These are phyloP conservation scores for Caloenas nicobarica DNA, from an alignment of 2,113 vertebrate genomes.

Conservation along the genomic window DNA sequence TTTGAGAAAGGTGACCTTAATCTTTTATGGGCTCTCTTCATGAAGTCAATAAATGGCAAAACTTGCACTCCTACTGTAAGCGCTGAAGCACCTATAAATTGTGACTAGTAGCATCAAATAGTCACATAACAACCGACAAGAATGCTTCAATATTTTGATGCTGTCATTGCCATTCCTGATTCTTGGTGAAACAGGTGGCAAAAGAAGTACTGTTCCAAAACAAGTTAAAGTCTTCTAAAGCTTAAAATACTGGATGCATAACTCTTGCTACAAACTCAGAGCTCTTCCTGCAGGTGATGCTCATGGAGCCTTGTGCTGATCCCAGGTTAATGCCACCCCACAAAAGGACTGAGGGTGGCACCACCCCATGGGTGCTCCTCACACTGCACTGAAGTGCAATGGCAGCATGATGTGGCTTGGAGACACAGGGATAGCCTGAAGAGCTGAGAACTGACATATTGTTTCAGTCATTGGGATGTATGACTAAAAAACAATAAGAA, in stretches of 20 bases:
- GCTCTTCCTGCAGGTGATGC: neutral
- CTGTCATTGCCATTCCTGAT: neutral
- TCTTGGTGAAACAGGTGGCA: fast-evolving
- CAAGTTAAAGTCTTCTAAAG: neutral
- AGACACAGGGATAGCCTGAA: neutral
- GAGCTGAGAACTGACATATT: neutral
- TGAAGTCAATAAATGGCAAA: constrained; percentile 30
- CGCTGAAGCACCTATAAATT: neutral
- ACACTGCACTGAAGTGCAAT: fast-evolving
- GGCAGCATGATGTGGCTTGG: neutral
- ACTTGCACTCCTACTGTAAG: neutral
- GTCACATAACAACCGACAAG: neutral
- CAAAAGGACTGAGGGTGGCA: fast-evolving
- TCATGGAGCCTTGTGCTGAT: neutral
- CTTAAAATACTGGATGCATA: neutral
- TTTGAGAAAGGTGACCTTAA: neutral
- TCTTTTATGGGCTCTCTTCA: constrained; percentile 5
- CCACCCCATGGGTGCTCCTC: neutral
- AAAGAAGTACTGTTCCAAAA: neutral
- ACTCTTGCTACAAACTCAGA: neutral
- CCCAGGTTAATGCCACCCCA: neutral
- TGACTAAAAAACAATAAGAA: neutral
- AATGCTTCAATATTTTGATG: neutral
- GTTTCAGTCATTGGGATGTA: neutral
- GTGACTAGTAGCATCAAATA: neutral